Conservation (phyloP, 2,113 vertebrate species). For the Garra rufa region DNA sequence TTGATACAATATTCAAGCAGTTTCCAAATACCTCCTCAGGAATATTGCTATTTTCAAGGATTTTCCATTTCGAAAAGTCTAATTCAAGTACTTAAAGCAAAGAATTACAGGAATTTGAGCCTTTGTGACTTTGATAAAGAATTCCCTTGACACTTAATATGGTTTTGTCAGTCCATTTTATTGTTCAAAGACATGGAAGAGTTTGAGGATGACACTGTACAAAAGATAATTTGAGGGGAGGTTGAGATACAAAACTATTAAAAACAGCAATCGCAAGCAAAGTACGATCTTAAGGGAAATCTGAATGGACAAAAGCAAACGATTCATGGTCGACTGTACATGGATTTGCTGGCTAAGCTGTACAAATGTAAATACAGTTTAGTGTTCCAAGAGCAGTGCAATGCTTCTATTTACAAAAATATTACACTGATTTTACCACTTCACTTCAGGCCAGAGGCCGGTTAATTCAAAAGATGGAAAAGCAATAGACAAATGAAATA, state of each 20-base stretch:
- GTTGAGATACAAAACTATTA: conserved; percentile 53
- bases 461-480: conserved; percentile 2
- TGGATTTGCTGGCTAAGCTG: conserved; percentile 31
- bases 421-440: conserved; percentile 42
- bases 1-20: too few relatives aligned
- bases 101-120: background rate
- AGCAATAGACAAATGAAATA: conserved; percentile 47
- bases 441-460: background rate
- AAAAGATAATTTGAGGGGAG: conserved; percentile 57
- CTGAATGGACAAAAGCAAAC: conserved; percentile 30
- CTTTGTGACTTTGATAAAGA: background rate
- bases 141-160: background rate
- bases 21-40: too few relatives aligned
- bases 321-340: conserved; percentile 37
- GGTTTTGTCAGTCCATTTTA: conserved; percentile 67
- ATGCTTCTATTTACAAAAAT: conserved; percentile 48
- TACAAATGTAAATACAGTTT: conserved; percentile 48
- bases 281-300: conserved; percentile 38
- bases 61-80: too few relatives aligned
- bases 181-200: conserved; percentile 70
- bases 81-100: background rate
- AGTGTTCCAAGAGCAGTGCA: conserved; percentile 44
- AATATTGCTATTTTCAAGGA: too few relatives aligned
- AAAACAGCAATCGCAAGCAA: conserved; percentile 46
- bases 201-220: conserved; percentile 50